Conservation (phyloP, 2,888 invertebrate species). For the Phalera bucephala region DNA sequence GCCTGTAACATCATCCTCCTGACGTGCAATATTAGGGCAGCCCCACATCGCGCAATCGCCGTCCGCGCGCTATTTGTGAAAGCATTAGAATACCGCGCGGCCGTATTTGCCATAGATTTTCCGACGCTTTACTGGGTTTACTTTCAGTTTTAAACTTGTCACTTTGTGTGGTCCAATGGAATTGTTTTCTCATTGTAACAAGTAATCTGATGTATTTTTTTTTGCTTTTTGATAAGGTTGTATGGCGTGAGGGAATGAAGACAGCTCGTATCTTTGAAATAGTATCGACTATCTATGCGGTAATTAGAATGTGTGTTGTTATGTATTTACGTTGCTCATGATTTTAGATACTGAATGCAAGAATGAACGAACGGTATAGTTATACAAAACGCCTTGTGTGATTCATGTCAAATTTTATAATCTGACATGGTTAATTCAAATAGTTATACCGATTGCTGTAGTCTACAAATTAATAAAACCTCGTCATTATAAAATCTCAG, state of each 20-base stretch:
- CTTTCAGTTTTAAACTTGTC: slow-evolving; percentile 68
- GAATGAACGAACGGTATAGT: no score
- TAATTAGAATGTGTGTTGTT: no score
- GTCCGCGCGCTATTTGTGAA: slow-evolving; percentile 56
- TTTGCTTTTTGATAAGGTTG: slow-evolving; percentile 11
- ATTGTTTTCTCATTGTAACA: slow-evolving; percentile 26
- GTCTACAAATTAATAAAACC: no score
- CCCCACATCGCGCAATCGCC: slow-evolving; percentile 18
- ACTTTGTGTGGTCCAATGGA: slow-evolving; percentile 61
- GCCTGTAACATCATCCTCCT: no score
- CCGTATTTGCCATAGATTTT: slow-evolving; percentile 69
- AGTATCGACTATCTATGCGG: neutral
- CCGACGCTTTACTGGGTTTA: slow-evolving; percentile 62
- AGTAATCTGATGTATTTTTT: slow-evolving; percentile 5
- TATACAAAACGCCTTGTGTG: no score
- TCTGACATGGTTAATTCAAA: no score
- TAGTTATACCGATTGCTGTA: no score
- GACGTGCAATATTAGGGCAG: no score
- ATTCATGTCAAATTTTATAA: no score
- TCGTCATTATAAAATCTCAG: no score
- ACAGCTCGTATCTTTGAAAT: neutral
- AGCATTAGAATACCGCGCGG: slow-evolving; percentile 62
- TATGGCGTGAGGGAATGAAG: neutral
- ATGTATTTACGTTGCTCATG: no score
- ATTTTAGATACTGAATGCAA: no score